These are phyloP conservation scores for Lamproptera curius DNA, from an alignment of 2,888 invertebrate genomes.

Conservation along the genomic window DNA sequence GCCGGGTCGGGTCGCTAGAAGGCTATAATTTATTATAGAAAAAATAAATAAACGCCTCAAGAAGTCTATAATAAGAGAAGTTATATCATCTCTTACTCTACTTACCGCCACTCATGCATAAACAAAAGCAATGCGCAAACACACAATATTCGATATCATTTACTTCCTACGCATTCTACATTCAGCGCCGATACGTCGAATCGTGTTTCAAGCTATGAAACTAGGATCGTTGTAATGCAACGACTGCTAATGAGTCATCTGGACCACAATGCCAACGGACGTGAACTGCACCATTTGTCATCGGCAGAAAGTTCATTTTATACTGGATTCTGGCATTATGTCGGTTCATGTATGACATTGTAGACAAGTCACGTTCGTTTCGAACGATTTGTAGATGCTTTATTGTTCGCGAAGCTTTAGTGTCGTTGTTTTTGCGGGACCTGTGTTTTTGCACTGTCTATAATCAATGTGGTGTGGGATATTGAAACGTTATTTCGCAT, in stretches of 20 bases:
- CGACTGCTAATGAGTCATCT: constrained; percentile 16
- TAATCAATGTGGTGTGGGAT: too few species aligned
- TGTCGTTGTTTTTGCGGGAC: not conserved
- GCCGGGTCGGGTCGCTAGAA: too few species aligned
- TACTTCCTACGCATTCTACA: not conserved
- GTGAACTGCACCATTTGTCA: constrained; percentile 8
- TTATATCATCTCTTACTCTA: too few species aligned
- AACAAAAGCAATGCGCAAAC: too few species aligned
- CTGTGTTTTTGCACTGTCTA: too few species aligned
- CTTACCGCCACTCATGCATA: too few species aligned
- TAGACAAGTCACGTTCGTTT: constrained; percentile 30
- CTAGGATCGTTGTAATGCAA: constrained; percentile 6
- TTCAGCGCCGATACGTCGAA: constrained; percentile 1
- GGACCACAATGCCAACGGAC: not conserved
- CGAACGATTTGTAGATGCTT: constrained; percentile 30
- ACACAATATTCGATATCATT: too few species aligned
- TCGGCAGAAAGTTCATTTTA: constrained; percentile 6
- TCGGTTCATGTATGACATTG: constrained; percentile 23
- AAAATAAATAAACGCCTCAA: too few species aligned
- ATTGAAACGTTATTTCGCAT: too few species aligned
- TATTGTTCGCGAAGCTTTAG: constrained; percentile 25
- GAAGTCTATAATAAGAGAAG: too few species aligned
- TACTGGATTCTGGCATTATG: constrained; percentile 16
- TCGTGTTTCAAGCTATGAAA: constrained; percentile 2
- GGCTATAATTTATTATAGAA: too few species aligned